Conservation (phyloP, 2,113 vertebrate genomes). For the Aphelocoma coerulescens region DNA sequence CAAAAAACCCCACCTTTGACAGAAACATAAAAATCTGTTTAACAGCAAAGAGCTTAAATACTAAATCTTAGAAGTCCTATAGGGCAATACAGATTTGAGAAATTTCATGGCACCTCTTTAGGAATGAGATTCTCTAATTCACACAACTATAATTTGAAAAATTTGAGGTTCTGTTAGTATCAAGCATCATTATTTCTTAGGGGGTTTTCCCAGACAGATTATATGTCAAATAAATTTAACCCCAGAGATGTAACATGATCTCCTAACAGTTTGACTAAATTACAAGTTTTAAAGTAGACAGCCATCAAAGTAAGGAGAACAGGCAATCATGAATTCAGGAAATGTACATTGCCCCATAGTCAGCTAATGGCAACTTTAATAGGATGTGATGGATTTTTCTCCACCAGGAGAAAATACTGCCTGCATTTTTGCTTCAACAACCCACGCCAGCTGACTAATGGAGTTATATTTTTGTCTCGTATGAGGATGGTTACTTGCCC, state of each 20-base stretch:
- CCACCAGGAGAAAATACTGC: slow-evolving; percentile 62
- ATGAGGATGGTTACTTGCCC: slow-evolving; percentile 44
- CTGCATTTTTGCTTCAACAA: slow-evolving; percentile 63
- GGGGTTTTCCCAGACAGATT: slow-evolving; percentile 32
- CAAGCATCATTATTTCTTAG: slow-evolving; percentile 12
- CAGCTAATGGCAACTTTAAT: slow-evolving; percentile 62
- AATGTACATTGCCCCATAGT: slow-evolving; percentile 42
- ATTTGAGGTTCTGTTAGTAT: slow-evolving; percentile 15
- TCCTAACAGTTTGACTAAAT: slow-evolving; percentile 50
- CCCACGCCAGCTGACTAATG: slow-evolving; percentile 70
- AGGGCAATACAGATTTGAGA: not conserved
- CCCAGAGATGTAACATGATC: slow-evolving; percentile 38
- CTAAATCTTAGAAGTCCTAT: not conserved
- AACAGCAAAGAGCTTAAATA: not conserved
- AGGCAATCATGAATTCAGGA: slow-evolving; percentile 41
- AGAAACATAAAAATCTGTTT: not conserved
- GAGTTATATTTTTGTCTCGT: slow-evolving; percentile 64
- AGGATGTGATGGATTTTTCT: slow-evolving; percentile 61
- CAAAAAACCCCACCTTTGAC: not conserved
- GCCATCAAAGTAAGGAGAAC: slow-evolving; percentile 39
- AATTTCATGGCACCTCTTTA: not conserved
- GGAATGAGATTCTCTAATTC: not conserved
- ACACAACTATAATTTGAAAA: not conserved
- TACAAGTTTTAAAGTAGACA: slow-evolving; percentile 53
- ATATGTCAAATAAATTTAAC: slow-evolving; percentile 35